Conservation (phyloP, 2,797 vertebrate genomes). For the Podargus strigoides region DNA sequence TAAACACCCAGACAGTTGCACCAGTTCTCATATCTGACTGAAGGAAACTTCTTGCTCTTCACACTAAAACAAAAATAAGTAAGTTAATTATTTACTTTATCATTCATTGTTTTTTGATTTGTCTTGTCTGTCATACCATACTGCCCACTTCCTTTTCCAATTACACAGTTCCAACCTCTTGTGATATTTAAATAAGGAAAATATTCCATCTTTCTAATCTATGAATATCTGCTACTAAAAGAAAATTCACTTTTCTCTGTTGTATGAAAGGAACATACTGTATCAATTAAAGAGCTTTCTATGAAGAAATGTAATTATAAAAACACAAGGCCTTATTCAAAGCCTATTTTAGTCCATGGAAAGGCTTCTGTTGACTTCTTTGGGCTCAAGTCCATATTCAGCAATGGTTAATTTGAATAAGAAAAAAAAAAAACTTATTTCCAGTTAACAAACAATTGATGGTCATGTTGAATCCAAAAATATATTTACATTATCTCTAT, state of each 20-base stretch:
- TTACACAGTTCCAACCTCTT: neutral
- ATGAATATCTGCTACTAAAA: neutral
- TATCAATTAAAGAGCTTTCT: constrained; percentile 36
- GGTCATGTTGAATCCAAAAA: neutral
- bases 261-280: neutral
- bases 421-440: neutral
- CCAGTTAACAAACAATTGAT: neutral
- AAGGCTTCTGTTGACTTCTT: constrained; percentile 8
- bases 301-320: constrained; percentile 51
- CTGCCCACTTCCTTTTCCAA: neutral
- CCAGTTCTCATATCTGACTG: neutral
- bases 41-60: neutral
- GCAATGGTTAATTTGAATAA: neutral
- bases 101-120: neutral
- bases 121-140: neutral
- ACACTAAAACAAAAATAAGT: neutral
- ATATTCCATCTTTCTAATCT: neutral
- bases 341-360: constrained; percentile 1
- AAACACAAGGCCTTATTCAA: constrained; percentile 45
- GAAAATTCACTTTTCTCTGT: neutral
- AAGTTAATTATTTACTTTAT: neutral
- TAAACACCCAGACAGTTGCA: neutral
- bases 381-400: neutral
- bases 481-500: neutral
- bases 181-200: neutral